Base-by-base conservation (phyloP, 2,888 invertebrate species). In the Plusia festucae region DNA sequence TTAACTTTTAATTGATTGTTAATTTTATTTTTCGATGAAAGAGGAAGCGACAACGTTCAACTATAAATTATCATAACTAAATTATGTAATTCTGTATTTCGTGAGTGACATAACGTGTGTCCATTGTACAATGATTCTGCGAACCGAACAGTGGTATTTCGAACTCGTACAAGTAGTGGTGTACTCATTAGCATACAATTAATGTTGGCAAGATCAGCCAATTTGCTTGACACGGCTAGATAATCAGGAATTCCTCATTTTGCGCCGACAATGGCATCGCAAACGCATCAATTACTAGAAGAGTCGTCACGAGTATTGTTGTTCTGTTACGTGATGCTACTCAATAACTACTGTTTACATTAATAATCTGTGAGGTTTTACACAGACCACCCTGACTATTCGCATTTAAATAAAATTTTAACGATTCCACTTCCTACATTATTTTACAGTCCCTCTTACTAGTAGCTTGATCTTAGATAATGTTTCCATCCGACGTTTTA, bases 191-290 rank as follows among this genome's bases (percentile, higher is more conserved):
- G 55, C 82, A 83, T 75, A 80, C 81, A 82, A 79, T 49, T 82
- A 58, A 79, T 70, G 64, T 65, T 46, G 46, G 34, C 54, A 20
- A 60, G 65, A 62, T 51, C 51, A 71, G 53, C 40, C 70, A 76
- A 75, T 73, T 72, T 68, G 63, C 65, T 68, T 71, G 70, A 53
- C 64, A 75, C 68, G 68, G 58, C 55, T 68, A 65, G 53, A 53
- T 84, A 85, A 87, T 74, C 79, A 88, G 86, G 87, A 88, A 86
- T 85, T 87, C 82, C 85, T 85, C 81, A 79, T 82, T 87, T 78
- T 16, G 62, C 64, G 58, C 40, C 60, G 18, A 30, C 53, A 46
- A 60, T 68, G 56, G 24, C 56, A 68, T 58, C 68, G 70, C 73
- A 70, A 60, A 60, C 61, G 53, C 70, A 76, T 73, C 70, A 67